Evolutionary conservation across 2,888 invertebrate genomes (phyloP).

Genomic region (Sarcophaga variegata): DNA sequence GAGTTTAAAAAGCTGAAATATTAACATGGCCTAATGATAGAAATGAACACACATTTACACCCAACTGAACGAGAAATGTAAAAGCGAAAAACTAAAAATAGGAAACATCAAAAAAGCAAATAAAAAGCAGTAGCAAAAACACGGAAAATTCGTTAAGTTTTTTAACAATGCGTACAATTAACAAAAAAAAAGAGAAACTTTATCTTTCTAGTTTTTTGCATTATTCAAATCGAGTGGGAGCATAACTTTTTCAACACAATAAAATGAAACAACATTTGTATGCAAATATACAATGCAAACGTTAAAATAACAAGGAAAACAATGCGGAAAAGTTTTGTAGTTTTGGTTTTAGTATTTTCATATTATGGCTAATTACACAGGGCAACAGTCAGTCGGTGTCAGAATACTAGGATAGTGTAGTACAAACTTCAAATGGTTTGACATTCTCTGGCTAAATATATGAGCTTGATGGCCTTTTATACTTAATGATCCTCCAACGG

Average conservation of each 20-base stretch:
- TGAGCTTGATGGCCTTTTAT: too few relatives aligned
- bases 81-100: neutral
- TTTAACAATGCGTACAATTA: conserved; percentile 48
- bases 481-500: too few relatives aligned
- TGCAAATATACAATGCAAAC: neutral
- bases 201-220: conserved; percentile 27
- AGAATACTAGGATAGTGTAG: too few relatives aligned
- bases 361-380: too few relatives aligned
- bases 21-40: conserved; percentile 50
- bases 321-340: neutral
- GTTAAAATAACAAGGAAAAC: neutral
- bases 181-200: conserved; percentile 31
- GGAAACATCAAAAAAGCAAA: neutral
- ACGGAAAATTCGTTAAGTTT: conserved; percentile 41
- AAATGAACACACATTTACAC: conserved; percentile 38
- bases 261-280: neutral
- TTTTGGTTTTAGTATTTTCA: too few relatives aligned
- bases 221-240: conserved; percentile 46
- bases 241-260: neutral
- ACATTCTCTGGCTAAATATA: too few relatives aligned
- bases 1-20: conserved; percentile 16
- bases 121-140: conserved; percentile 1
- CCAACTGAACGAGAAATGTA: neutral
- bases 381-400: too few relatives aligned
- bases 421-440: too few relatives aligned